phyloP scores from a whole-genome alignment of 2,113 vertebrate genomes.

The Microtus oregoni region DNA sequence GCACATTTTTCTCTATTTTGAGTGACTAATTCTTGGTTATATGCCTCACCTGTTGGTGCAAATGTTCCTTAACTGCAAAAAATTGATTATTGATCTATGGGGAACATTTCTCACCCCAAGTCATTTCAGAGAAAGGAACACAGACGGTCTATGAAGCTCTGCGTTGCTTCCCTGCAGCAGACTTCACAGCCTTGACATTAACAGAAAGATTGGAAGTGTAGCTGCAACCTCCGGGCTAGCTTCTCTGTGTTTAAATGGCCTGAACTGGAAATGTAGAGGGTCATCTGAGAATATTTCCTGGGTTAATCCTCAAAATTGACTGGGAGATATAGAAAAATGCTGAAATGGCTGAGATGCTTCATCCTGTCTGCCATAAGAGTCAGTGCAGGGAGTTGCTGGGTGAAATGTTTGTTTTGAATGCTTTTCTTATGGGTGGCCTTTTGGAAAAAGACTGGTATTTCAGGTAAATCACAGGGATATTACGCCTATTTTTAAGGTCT shows the following conservation, averaged over 20 bases:
- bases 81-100: not conserved
- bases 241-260: slow-evolving; percentile 66
- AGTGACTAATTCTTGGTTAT: not conserved
- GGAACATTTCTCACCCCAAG: slow-evolving; percentile 53
- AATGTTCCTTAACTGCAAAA: not conserved
- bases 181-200: slow-evolving; percentile 15
- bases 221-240: not conserved
- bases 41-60: not conserved
- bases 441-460: not conserved
- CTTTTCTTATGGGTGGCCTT: not conserved
- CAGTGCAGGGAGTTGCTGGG: not conserved
- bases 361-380: not conserved
- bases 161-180: not conserved
- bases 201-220: not conserved
- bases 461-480: not conserved
- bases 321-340: slow-evolving; percentile 20
- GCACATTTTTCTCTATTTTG: not conserved
- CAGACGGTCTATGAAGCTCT: not conserved
- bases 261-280: slow-evolving; percentile 47
- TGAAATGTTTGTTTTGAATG: not conserved
- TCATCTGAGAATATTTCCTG: slow-evolving; percentile 43
- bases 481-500: not conserved
- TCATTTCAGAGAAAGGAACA: not conserved
- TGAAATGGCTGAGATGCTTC: not conserved
- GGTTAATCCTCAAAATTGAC: slow-evolving; percentile 43